phyloP scores from a whole-genome alignment of 2,797 vertebrate species.

The Pogoniulus pusillus region DNA sequence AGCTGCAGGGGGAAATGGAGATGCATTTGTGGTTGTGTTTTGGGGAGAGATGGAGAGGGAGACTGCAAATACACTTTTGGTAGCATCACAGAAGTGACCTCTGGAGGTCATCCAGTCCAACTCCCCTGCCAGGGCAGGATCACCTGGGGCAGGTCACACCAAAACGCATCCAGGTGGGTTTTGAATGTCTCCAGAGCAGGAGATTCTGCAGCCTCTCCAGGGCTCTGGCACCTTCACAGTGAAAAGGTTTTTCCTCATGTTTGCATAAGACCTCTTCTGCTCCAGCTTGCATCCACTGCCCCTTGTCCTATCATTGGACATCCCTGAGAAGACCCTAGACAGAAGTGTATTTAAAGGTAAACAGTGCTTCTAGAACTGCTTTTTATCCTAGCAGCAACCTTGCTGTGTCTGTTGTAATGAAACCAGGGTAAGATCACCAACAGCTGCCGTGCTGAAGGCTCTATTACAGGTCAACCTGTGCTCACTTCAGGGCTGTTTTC shows the following conservation, averaged over 20 bases:
- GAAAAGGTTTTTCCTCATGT: no score
- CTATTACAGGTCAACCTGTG: background rate
- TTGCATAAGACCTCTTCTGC: no score
- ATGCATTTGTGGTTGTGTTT: background rate
- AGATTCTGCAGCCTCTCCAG: no score
- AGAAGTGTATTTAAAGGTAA: background rate
- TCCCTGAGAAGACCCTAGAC: no score
- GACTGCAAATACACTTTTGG: background rate
- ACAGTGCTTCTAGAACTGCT: background rate
- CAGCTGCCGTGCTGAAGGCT: background rate
- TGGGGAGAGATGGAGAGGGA: background rate
- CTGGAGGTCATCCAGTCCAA: no score
- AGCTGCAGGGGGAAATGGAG: background rate
- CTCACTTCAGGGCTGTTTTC: background rate
- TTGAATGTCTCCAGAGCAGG: no score
- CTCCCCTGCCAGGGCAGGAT: no score
- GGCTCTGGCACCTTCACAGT: no score
- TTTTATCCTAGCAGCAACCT: background rate
- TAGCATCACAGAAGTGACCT: background rate
- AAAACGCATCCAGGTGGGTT: no score
- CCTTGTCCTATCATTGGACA: no score
- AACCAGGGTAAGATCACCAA: background rate
- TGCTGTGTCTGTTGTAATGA: background rate
- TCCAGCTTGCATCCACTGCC: no score
- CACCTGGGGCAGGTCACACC: no score